Base-by-base conservation (phyloP, 2,797 vertebrate genomes). In the Chrosomus eos region DNA sequence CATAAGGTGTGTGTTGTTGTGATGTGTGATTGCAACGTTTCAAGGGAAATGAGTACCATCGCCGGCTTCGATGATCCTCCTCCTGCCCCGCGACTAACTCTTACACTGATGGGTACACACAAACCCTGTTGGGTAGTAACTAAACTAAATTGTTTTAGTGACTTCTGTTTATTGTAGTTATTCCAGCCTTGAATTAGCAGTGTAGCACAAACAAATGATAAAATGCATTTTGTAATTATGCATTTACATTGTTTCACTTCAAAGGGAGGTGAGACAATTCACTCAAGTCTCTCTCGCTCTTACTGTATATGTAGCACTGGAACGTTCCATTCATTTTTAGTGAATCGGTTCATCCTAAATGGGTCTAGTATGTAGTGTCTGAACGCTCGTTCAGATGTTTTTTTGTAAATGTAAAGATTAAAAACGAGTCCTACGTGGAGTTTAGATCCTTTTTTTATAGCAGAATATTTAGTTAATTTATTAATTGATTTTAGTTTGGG, bases 21-120 rank as follows among this genome's bases (percentile, higher is more conserved):
- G 91, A 92, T 87, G 88, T 88, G 73, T 89, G 90, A 91, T 93
- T 92, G 92, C 86, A 82, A 83, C 90, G 89, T 87, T 92, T 91
- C 92, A 92, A 92, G 77, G 83, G 87, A 85, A 94, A 90, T 93
- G 75, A 92, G 88, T 91, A 92, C 72, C 60, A 11, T 45, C 66
- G 45, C 40, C 40, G 19, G 26, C 73, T 67, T n/a, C 43, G 6
- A 14, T 43, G 53, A 62, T 19, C 81, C 28, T 19, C 81, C 28
- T 51, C 36, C 19, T 1, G 1, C 40, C 70, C n/a, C 14, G 0
- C 0, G 9, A 80, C 53, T 45, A 19, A 26, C 36, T 60, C 38
- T 33, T 60, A 58, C 81, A 72, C 36, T 72, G 28, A 28, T 43
- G 18, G 51, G 9, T 58, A 58, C 10, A 67, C 13, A 14, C 28